These are phyloP conservation scores for Rhynchonycteris naso DNA, from an alignment of 2,797 vertebrate species.

Conservation along the genomic window DNA sequence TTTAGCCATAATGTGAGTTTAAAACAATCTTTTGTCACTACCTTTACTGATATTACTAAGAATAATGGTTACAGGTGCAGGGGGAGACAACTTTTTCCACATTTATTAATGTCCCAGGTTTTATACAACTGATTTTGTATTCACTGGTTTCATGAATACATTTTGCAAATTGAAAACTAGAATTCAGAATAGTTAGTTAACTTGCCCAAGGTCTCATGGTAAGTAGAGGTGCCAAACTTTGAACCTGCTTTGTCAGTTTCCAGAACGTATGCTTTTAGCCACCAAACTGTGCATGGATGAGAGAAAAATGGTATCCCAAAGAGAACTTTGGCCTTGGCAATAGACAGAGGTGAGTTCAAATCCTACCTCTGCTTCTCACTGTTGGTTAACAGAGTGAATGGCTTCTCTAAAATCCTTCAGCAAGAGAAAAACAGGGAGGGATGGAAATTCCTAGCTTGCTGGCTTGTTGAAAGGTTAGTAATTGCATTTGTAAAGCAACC, in stretches of 20 bases:
- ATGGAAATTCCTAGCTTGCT: background rate
- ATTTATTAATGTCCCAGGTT: background rate
- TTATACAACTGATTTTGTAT: background rate
- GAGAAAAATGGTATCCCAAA: background rate
- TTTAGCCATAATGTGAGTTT: background rate
- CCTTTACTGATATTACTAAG: background rate
- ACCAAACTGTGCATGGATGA: background rate
- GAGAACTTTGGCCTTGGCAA: background rate
- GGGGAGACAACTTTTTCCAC: background rate
- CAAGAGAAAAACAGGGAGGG: background rate
- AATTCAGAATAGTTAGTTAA: background rate
- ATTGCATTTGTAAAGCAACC: background rate
- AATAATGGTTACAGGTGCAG: background rate
- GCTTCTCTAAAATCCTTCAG: background rate
- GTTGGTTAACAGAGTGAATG: background rate
- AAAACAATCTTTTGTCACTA: background rate
- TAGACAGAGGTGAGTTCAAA: background rate
- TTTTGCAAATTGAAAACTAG: background rate
- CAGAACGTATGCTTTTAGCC: background rate
- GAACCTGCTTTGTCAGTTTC: background rate
- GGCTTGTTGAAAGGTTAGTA: background rate
- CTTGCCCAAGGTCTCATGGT: background rate
- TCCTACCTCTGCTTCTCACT: background rate
- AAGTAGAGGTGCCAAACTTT: background rate
- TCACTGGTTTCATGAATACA: background rate